A percentile compares a stretch with the other conserved stretches of the same genome.
Evolutionary conservation across 2,797 vertebrate genomes (phyloP).

Genomic region (Acropternis orthonyx): DNA sequence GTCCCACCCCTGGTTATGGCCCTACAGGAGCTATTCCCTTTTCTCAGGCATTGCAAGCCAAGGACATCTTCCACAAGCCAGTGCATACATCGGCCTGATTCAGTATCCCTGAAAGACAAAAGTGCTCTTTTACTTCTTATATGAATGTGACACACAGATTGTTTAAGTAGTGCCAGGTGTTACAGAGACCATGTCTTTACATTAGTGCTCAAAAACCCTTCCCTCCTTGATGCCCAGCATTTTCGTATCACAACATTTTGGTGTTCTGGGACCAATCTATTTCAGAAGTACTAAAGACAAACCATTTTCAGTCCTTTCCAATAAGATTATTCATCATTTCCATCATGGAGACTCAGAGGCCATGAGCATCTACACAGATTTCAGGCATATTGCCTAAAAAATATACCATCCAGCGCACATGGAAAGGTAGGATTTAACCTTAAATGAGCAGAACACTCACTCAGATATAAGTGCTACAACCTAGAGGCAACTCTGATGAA

Average conservation of each 20-base stretch:
- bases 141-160: not conserved
- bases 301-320: not conserved
- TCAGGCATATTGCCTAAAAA: not conserved
- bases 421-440: not conserved
- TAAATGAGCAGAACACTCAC: not conserved
- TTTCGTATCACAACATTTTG: not conserved
- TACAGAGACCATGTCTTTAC: not conserved
- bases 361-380: not conserved
- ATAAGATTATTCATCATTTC: not conserved
- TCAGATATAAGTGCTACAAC: not conserved
- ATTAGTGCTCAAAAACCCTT: not conserved
- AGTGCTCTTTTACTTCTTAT: not conserved
- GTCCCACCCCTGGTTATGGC: not conserved
- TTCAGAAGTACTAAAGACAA: not conserved
- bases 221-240: not conserved
- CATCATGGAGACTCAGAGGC: not conserved
- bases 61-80: not conserved
- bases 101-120: not conserved
- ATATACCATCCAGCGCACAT: not conserved
- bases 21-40: not conserved
- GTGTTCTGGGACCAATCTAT: not conserved
- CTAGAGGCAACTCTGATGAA: not conserved
- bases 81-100: fast-evolving
- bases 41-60: not conserved
- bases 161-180: not conserved